These are phyloP conservation scores for Pomacea maculata DNA, from an alignment of 1,140 invertebrate species.

Conservation along the genomic window DNA sequence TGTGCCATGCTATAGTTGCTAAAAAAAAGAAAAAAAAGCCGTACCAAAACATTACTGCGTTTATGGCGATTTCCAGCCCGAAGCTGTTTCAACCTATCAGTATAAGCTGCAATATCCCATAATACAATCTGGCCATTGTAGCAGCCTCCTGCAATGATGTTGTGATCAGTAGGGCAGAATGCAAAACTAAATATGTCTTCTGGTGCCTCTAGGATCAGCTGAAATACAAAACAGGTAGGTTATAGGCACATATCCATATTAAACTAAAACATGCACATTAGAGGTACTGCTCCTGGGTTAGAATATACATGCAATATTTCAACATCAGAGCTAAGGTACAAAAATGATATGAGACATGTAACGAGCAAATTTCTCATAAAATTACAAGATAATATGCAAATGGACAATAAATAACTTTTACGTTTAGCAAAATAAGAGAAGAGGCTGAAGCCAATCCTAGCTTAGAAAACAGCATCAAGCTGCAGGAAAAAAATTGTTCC, in stretches of 20 bases:
- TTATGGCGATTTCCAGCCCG: slow-evolving; percentile 56
- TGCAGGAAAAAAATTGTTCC: neutral
- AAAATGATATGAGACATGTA: too few species aligned
- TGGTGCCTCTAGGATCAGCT: slow-evolving; percentile 67
- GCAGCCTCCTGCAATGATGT: slow-evolving; percentile 68
- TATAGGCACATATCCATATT: neutral
- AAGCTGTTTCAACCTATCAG: slow-evolving; percentile 60
- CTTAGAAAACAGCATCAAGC: slow-evolving; percentile 9
- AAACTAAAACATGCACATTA: neutral
- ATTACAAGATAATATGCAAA: too few species aligned
- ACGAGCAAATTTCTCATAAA: too few species aligned
- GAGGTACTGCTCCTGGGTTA: too few species aligned
- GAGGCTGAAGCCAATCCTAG: neutral
- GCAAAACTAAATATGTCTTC: slow-evolving; percentile 66
- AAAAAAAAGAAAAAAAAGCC: too few species aligned
- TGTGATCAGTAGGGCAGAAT: slow-evolving; percentile 65
- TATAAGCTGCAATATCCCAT: slow-evolving; percentile 67
- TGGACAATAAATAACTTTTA: too few species aligned
- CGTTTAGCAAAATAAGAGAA: neutral
- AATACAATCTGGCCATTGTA: slow-evolving; percentile 68
- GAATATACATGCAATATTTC: neutral
- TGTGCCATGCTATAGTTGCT: too few species aligned
- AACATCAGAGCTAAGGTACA: neutral
- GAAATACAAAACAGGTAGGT: slow-evolving; percentile 26
- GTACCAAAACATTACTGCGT: slow-evolving; percentile 55